Evolutionary conservation across 2,888 invertebrate species (phyloP), one percentile per base, ranked within the genome.

Genomic region (Balanococcus diminutus): DNA sequence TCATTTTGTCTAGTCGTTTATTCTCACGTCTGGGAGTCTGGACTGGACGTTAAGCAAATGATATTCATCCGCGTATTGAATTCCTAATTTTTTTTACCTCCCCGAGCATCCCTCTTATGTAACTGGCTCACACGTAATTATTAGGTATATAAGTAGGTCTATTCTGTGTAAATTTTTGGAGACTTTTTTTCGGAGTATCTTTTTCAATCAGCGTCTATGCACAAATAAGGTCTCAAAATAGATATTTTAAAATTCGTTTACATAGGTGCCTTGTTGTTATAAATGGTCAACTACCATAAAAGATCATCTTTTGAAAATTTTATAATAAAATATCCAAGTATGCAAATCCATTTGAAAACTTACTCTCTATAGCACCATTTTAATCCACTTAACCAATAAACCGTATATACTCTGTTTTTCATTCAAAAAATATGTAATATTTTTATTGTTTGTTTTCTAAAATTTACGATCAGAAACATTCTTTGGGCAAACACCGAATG

Each of bases 21-120:
- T 75, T 75, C 75, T 75, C 75, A 75, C 75, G 75, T 75, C 75
- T 75, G 75, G n/a, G 75, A 75, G 75, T 75, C 75, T 75, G 75
- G 75, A 75, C 75, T 75, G 75, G 75, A 75, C 75, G 28, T 75
- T 75, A 75, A 32, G 75, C 75, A 75, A 75, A 75, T 75, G 75
- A 75, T 32, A n/a, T 32, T 36, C 75, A 75, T 75, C 32, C 75
- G 75, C 75, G 75, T 75, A 75, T 75, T 75, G 75, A 75, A 75
- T 75, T 75, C n/a, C 2, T 75, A 75, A 75, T 75, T 75, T 75
- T 67, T 67, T 32, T 75, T 61, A 2, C 32, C 32, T n/a, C 19
- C 19, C 51, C 19, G 51, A 3, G 16, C 42, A 5, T 51, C 51
- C n/a, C 51, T 51, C 19, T 19, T 2, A n/a, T n/a, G n/a, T n/a